phyloP scores from a whole-genome alignment of 2,888 invertebrate genomes.

The Athripsodes cinereus region DNA sequence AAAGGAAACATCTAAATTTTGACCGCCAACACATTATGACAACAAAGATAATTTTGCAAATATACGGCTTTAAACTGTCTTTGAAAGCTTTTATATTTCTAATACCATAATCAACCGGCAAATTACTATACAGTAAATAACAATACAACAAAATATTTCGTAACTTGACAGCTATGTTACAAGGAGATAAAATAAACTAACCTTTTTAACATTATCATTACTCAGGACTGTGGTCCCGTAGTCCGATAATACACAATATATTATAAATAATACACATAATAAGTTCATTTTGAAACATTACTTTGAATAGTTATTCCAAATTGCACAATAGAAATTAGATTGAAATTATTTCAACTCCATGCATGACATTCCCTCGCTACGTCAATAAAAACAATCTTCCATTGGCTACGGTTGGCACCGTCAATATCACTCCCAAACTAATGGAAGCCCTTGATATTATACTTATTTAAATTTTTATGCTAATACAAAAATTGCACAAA shows the following conservation, averaged over 20 bases:
- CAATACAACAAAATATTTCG: not conserved
- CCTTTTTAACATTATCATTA: conserved; percentile 10
- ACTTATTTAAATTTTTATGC: too few relatives aligned
- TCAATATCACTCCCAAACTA: too few relatives aligned
- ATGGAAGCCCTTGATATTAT: too few relatives aligned
- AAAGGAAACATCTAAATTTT: too few relatives aligned
- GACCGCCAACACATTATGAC: too few relatives aligned
- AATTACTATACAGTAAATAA: not conserved
- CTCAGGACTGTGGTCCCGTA: conserved; percentile 4
- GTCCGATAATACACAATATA: conserved; percentile 11
- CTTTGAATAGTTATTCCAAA: conserved; percentile 3
- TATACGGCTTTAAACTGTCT: too few relatives aligned
- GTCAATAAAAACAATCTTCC: conserved; percentile 21
- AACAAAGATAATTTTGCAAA: too few relatives aligned
- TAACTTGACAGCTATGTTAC: not conserved
- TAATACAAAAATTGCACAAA: too few relatives aligned
- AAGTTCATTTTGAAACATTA: conserved; percentile 9
- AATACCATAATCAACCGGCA: not conserved
- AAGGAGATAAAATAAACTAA: conserved; percentile 9
- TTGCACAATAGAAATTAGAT: conserved; percentile 6
- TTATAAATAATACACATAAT: conserved; percentile 1
- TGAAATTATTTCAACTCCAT: not conserved
- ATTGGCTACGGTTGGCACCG: not conserved
- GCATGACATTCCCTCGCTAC: conserved; percentile 18
- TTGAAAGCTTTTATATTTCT: too few relatives aligned